A percentile compares a stretch with the other conserved stretches of the same genome.
Conservation (phyloP, 2,888 invertebrate genomes). For the Agapostemon virescens region DNA sequence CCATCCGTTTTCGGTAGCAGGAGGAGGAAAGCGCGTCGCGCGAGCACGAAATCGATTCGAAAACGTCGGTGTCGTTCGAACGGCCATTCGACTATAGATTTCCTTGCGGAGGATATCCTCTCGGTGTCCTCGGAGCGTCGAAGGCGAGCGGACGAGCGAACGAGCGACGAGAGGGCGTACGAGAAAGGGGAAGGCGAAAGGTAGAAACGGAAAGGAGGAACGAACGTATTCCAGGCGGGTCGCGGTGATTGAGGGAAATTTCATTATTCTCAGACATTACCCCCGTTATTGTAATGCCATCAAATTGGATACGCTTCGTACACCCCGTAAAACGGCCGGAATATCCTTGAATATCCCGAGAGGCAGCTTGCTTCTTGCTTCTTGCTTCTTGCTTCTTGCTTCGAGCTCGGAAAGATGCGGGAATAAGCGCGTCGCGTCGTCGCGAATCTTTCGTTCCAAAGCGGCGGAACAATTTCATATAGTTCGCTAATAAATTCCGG, state of each 20-base stretch:
- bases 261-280: conserved; percentile 80
- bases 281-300: conserved; percentile 80
- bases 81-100: conserved; percentile 18
- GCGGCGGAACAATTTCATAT: conserved; percentile 23
- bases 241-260: conserved; percentile 79
- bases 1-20: conserved; percentile 32
- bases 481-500: conserved; percentile 29
- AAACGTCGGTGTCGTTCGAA: conserved; percentile 48
- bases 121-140: conserved; percentile 30
- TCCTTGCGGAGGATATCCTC: conserved; percentile 7
- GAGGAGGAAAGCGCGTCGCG: conserved; percentile 54
- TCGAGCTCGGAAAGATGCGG: conserved; percentile 36
- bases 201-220: conserved; percentile 55
- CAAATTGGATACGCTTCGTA: conserved; percentile 79
- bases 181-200: conserved; percentile 37
- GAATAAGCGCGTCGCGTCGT: conserved; percentile 33
- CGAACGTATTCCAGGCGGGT: conserved; percentile 76
- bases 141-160: conserved; percentile 20
- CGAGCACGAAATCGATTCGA: conserved; percentile 61
- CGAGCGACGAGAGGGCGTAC: neutral
- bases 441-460: conserved; percentile 39
- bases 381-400: conserved; percentile 51
- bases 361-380: conserved; percentile 48
- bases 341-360: conserved; percentile 62
- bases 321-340: conserved; percentile 65